A percentile compares a stretch with the other conserved stretches of the same genome.
These are phyloP conservation scores for Orientallactaga bullata DNA, from an alignment of 2,113 vertebrate genomes.

Conservation along the genomic window DNA sequence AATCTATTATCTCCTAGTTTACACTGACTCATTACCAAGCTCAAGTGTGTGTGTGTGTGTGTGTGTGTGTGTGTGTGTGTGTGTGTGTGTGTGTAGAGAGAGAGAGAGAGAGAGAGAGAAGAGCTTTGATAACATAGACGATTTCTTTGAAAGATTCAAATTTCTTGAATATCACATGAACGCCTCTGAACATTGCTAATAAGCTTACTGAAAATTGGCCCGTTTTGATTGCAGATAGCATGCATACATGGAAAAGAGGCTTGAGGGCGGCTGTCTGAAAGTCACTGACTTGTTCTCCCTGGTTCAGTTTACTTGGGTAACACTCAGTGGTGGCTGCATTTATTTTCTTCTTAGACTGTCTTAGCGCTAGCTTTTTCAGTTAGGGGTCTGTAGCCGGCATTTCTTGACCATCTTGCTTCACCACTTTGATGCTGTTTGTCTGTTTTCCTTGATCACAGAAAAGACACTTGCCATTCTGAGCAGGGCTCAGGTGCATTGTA, in stretches of 20 bases:
- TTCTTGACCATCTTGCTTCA: neutral
- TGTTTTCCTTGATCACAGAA: neutral
- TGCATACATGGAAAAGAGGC: neutral
- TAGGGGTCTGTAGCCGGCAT: neutral
- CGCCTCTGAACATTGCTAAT: neutral
- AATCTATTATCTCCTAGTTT: neutral
- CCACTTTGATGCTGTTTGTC: neutral
- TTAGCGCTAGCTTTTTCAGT: neutral
- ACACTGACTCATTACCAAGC: neutral
- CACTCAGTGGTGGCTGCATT: neutral
- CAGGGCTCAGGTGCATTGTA: neutral
- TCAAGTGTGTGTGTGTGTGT: neutral
- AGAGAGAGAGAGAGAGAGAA: no score
- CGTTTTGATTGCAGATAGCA: neutral
- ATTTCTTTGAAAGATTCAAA: slow-evolving; percentile 14
- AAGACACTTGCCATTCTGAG: neutral
- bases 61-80: neutral
- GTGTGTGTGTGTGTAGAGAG: no score
- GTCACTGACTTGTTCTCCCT: neutral
- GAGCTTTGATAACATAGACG: neutral
- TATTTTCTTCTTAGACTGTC: neutral
- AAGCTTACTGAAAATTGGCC: neutral
- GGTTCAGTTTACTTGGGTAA: neutral
- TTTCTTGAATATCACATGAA: neutral
- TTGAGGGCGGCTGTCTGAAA: neutral